A percentile compares a stretch with the other conserved stretches of the same genome.
Conservation (phyloP, 2,113 vertebrate genomes). For the Corythaixoides concolor region DNA sequence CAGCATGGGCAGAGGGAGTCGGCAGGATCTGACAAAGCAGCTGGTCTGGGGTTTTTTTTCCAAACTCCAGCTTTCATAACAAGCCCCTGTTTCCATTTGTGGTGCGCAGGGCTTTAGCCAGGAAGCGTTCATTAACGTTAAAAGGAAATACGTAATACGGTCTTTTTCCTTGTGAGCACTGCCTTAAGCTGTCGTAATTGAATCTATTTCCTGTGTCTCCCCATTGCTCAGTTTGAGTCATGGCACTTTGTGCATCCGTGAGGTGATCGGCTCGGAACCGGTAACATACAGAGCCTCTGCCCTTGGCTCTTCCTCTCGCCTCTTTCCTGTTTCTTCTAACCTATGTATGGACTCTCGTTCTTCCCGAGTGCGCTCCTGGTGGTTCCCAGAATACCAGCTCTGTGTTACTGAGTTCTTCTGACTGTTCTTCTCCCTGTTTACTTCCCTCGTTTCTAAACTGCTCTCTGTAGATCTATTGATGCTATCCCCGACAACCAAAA, state of each 20-base stretch:
- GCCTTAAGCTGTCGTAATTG: not conserved
- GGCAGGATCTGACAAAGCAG: not conserved
- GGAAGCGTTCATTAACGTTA: not conserved
- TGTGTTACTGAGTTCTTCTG: not conserved
- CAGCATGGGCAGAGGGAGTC: not conserved
- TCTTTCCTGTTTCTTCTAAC: not conserved
- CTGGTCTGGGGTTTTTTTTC: not conserved
- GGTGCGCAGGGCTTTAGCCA: not conserved
- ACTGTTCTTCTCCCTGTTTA: slow-evolving; percentile 46
- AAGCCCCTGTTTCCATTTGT: not conserved
- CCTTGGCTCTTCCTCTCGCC: not conserved
- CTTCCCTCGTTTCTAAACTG: slow-evolving; percentile 53
- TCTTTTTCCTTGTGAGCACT: not conserved
- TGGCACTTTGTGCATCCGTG: not conserved
- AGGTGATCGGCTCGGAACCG: not conserved
- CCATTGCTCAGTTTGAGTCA: not conserved
- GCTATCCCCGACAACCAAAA: slow-evolving; percentile 99
- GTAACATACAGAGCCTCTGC: rapidly evolving
- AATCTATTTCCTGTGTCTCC: not conserved
- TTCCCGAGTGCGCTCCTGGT: not conserved
- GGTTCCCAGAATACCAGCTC: not conserved
- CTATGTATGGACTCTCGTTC: not conserved
- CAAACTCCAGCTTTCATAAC: not conserved
- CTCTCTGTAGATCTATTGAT: slow-evolving; percentile 95
- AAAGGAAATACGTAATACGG: not conserved